These are phyloP conservation scores for Valencia hispanica DNA, from an alignment of 2,797 vertebrate species.

Conservation along the genomic window DNA sequence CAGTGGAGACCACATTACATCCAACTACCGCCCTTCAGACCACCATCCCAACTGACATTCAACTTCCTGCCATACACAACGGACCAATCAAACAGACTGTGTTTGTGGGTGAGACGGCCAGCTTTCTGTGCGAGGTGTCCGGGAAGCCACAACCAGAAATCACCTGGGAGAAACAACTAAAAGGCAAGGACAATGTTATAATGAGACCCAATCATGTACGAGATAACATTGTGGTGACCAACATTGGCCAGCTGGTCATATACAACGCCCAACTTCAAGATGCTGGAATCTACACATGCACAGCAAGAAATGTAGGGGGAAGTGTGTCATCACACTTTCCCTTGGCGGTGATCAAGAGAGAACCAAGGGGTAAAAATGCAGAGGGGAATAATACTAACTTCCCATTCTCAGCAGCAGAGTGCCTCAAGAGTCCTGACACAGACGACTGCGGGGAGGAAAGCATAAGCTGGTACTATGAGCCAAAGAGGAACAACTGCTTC, in stretches of 20 bases:
- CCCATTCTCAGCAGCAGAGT: slow-evolving; percentile 87
- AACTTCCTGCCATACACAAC: slow-evolving; percentile 84
- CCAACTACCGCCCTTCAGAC: slow-evolving; percentile 90
- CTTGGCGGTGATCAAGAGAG: slow-evolving; percentile 85
- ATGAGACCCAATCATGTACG: slow-evolving; percentile 92
- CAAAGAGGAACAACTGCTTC: slow-evolving; percentile 95
- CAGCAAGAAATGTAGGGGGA: slow-evolving; percentile 87
- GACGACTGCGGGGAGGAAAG: slow-evolving; percentile 93
- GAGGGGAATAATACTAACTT: slow-evolving; percentile 82
- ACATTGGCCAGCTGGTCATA: slow-evolving; percentile 96
- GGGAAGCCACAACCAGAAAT: slow-evolving; percentile 91
- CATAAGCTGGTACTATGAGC: slow-evolving; percentile 94
- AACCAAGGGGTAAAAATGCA: slow-evolving; percentile 70
- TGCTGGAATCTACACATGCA: slow-evolving; percentile 93
- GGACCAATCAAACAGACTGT: slow-evolving; percentile 87
- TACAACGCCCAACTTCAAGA: slow-evolving; percentile 94
- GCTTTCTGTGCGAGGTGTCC: slow-evolving; percentile 93
- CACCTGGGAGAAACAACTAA: slow-evolving; percentile 95
- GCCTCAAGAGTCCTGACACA: slow-evolving; percentile 88
- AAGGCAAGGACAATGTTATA: slow-evolving; percentile 89
- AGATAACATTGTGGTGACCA: slow-evolving; percentile 95
- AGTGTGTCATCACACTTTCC: slow-evolving; percentile 89
- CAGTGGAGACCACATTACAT: slow-evolving; percentile 87
- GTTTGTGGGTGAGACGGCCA: slow-evolving; percentile 91
- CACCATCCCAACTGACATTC: slow-evolving; percentile 83